These are phyloP conservation scores for Melanotaenia parkinsoni DNA, from an alignment of 2,797 vertebrate species.

Conservation along the genomic window DNA sequence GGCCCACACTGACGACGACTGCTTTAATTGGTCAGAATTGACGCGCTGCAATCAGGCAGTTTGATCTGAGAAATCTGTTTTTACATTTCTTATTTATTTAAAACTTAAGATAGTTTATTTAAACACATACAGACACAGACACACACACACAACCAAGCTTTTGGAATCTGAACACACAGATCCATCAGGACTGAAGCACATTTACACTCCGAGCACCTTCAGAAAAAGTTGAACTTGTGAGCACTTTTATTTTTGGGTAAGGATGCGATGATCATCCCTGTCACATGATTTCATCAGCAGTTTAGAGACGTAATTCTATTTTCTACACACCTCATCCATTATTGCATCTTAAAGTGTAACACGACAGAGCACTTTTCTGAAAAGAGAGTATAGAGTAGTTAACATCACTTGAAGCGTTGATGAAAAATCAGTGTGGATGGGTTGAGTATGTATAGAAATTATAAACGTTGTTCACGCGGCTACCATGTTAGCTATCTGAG, in stretches of 20 bases:
- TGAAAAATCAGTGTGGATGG: slow-evolving; percentile 31
- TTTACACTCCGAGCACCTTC: slow-evolving; percentile 24
- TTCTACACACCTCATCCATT: slow-evolving; percentile 34
- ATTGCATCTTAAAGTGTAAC: slow-evolving; percentile 10
- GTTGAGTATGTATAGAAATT: slow-evolving; percentile 35
- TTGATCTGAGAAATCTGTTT: neutral
- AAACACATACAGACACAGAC: neutral
- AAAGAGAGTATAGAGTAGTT: slow-evolving; percentile 40
- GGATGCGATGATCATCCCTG: neutral
- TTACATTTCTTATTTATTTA: slow-evolving; percentile 39
- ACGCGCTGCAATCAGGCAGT: slow-evolving; percentile 10
- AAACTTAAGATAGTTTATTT: neutral
- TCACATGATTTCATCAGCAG: neutral
- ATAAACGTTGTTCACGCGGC: slow-evolving; percentile 42
- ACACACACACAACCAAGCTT: slow-evolving; percentile 9
- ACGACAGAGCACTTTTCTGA: slow-evolving; percentile 48
- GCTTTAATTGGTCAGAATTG: slow-evolving; percentile 6
- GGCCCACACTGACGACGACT: slow-evolving; percentile 6
- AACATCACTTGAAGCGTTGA: slow-evolving; percentile 56
- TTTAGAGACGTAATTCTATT: slow-evolving; percentile 21
- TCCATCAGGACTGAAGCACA: slow-evolving; percentile 13
- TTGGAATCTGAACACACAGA: neutral
- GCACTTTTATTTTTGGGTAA: slow-evolving; percentile 32
- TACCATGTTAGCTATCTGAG: slow-evolving; percentile 52
- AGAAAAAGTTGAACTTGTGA: slow-evolving; percentile 8